Evolutionary conservation across 2,797 vertebrate genomes (phyloP).

Genomic region (Dallia pectoralis): DNA sequence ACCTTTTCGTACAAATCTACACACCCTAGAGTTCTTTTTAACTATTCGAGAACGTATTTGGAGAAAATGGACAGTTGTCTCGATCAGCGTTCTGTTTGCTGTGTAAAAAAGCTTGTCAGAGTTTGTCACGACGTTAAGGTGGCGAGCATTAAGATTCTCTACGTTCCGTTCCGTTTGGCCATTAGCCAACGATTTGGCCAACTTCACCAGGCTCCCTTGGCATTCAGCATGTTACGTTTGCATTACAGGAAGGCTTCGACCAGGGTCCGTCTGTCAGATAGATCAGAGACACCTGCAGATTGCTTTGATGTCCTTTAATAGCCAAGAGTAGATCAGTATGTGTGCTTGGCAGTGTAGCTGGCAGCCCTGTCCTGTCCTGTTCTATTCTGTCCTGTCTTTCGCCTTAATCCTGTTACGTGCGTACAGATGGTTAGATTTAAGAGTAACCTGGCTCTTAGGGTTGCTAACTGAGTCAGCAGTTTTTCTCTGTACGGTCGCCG

Average conservation of each 20-base stretch:
- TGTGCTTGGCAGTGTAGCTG: background rate
- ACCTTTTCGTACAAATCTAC: background rate
- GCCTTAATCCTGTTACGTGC: background rate
- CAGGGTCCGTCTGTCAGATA: background rate
- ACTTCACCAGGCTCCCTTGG: background rate
- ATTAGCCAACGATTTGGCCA: background rate
- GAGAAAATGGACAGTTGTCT: background rate
- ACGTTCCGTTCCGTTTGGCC: background rate
- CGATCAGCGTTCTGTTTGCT: background rate
- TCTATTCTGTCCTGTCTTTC: too few relatives aligned
- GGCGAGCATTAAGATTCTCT: background rate
- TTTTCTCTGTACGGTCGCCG: too few relatives aligned
- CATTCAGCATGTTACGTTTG: background rate
- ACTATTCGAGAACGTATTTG: too few relatives aligned
- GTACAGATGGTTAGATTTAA: background rate
- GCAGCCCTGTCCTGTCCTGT: constrained; percentile 1
- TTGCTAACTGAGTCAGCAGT: background rate
- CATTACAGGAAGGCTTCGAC: background rate
- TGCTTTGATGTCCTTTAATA: background rate
- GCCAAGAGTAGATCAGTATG: constrained; percentile 15
- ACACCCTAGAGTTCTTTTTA: background rate
- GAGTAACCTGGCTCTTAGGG: background rate
- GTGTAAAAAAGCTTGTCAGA: background rate
- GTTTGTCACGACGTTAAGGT: background rate
- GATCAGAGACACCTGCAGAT: background rate